Conservation (phyloP, 1,140 invertebrate genomes). For the Manduca sexta region DNA sequence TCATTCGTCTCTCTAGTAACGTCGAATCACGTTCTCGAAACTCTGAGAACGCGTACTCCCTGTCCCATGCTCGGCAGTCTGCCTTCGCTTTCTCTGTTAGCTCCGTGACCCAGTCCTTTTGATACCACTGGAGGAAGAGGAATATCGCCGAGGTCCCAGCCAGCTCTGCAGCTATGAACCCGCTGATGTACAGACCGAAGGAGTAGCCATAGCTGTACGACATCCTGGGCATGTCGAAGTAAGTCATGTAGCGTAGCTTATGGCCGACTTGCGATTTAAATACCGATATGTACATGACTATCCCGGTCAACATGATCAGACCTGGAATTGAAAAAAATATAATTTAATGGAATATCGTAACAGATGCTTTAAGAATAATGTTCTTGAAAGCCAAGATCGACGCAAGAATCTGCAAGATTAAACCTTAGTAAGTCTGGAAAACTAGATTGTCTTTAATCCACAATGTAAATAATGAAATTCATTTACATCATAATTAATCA, state of each 20-base stretch:
- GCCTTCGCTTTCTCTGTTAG: constrained; percentile 64
- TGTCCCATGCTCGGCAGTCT: constrained; percentile 62
- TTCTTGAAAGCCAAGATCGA: too few relatives aligned
- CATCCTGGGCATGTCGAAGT: constrained; percentile 84
- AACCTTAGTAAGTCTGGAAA: too few relatives aligned
- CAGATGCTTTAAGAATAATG: too few relatives aligned
- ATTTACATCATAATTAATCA: too few relatives aligned
- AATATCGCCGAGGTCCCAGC: constrained; percentile 90
- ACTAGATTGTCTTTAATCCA: too few relatives aligned
- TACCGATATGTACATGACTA: constrained; percentile 94
- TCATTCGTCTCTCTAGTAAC: constrained; percentile 57
- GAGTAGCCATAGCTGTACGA: constrained; percentile 90
- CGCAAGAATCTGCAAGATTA: too few relatives aligned
- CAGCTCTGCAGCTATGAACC: constrained; percentile 87
- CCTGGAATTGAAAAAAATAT: constrained; percentile 75
- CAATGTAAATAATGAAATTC: too few relatives aligned
- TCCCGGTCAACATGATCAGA: constrained; percentile 88
- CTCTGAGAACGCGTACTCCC: constrained; percentile 60
- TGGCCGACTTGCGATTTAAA: constrained; percentile 92
- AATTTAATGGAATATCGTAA: too few relatives aligned
- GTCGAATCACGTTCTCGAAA: constrained; percentile 59
- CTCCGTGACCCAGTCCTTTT: constrained; percentile 72
- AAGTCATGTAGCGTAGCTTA: constrained; percentile 85
- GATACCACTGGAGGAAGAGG: constrained; percentile 82
- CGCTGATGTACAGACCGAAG: constrained; percentile 88